Percentiles rank a stretch among this genome's conserved stretches.
phyloP scores from a whole-genome alignment of 2,888 invertebrate species.

The Dynastes grantii region DNA sequence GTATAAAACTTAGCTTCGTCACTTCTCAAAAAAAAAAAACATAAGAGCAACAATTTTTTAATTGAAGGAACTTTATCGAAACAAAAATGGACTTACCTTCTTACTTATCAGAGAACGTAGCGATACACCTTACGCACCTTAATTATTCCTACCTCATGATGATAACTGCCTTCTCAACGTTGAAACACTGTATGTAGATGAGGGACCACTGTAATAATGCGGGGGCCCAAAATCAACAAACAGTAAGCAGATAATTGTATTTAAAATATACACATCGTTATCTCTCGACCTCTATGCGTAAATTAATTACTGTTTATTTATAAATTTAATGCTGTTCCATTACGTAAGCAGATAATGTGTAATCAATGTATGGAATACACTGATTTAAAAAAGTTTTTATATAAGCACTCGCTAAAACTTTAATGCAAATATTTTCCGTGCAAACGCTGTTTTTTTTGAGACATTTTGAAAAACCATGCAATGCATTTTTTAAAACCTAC shows the following conservation, averaged over 20 bases:
- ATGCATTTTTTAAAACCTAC: too few relatives aligned
- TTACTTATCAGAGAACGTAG: neutral
- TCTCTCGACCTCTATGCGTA: constrained; percentile 34
- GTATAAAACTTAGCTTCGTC: too few relatives aligned
- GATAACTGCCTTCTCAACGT: neutral
- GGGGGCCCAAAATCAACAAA: constrained; percentile 14
- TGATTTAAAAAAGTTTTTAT: neutral
- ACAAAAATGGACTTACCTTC: constrained; percentile 3
- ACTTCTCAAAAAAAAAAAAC: too few relatives aligned
- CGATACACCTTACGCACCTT: neutral
- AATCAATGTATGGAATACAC: constrained; percentile 11
- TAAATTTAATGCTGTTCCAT: constrained; percentile 45
- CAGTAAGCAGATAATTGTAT: constrained; percentile 36
- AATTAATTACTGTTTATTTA: constrained; percentile 50
- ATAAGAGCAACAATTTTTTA: too few relatives aligned
- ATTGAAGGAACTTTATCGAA: too few relatives aligned
- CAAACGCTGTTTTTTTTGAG: too few relatives aligned
- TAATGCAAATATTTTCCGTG: too few relatives aligned
- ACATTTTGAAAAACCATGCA: too few relatives aligned
- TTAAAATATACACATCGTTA: constrained; percentile 46
- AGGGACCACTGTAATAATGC: neutral
- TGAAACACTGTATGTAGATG: neutral
- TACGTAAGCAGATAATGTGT: constrained; percentile 37
- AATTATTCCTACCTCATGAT: neutral
- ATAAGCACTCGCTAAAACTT: too few relatives aligned